Percentiles rank a stretch among this genome's conserved stretches.
phyloP scores from a whole-genome alignment of 2,797 vertebrate species.

The Saxicola maurus region DNA sequence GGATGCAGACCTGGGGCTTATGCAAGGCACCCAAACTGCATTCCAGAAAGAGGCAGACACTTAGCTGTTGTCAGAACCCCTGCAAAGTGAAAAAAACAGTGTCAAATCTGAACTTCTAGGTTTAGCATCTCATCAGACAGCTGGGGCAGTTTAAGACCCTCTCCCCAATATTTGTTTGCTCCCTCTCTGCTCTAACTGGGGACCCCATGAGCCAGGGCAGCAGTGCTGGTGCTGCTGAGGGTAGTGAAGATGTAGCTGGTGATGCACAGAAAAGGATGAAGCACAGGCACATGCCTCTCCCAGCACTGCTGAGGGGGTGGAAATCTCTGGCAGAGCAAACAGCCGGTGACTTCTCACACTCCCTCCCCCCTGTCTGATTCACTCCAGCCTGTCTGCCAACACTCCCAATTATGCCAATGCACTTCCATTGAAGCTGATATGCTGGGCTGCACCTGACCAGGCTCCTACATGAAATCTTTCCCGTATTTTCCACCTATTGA shows the following conservation, averaged over 20 bases:
- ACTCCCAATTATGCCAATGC: not conserved
- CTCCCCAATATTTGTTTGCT: not conserved
- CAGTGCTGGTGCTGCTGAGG: not conserved
- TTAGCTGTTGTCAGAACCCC: not conserved
- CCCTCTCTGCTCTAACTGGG: not conserved
- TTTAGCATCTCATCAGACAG: not conserved
- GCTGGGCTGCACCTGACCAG: not conserved
- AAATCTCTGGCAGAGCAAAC: constrained; percentile 40
- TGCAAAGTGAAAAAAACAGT: not conserved
- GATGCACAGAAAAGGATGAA: not conserved
- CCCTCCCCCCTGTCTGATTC: constrained; percentile 15
- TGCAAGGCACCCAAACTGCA: not conserved
- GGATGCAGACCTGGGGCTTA: not conserved
- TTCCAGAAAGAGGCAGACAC: not conserved
- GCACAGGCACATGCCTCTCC: not conserved
- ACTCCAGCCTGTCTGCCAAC: constrained; percentile 31
- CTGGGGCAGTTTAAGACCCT: not conserved
- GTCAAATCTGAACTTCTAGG: not conserved
- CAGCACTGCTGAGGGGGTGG: constrained; percentile 38
- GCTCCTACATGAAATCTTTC: not conserved
- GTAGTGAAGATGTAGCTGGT: not conserved
- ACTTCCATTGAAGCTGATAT: not conserved
- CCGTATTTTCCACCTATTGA: not conserved
- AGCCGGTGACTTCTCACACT: constrained; percentile 15
- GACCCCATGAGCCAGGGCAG: fast-evolving